Base-by-base conservation (phyloP, 2,888 invertebrate species). In the Cosmia pyralina region DNA sequence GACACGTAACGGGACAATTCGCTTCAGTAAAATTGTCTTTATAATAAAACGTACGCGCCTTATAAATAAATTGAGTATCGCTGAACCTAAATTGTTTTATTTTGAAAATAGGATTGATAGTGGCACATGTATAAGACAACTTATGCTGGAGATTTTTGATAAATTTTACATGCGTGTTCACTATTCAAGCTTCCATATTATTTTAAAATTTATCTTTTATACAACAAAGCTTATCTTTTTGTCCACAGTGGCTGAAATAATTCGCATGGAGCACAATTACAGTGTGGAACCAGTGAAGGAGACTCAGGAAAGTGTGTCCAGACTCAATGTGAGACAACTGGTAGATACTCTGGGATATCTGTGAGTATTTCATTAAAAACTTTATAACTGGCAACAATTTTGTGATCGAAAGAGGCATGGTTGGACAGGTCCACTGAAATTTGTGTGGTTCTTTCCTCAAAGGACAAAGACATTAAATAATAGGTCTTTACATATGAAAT, bases 311-410 rank as follows among this genome's bases (percentile, higher is more conserved):
- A 90, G 81, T 2, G 92, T 95, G 0, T 95, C 96, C 1, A 85
- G 96, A 0, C 90, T 96, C n/a, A 96, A 96, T 65, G 96, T 96
- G 2, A 75, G 96, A 0, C 95, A 95, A 60, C 89, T 96, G 0
- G 96, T 96, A 3, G 96, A 96, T 71, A 95, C 96, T 0, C 87
- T 96, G 0, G 96, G 96, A 50, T 96, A 96, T 59, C 70, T 96
- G 95, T 96, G 50, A 94, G 95, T 93, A 63, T 48, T 5, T 38
- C 6, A 38, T 38, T 38, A 38, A 38, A 38, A 5, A 38, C 38
- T 38, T 38, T 38, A 38, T 38, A 38, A 38, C 38, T 38, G 38
- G 38, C 38, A 38, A 38, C 38, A 38, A 38, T 38, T 38, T 38
- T 38, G 38, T 38, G 38, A 38, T 38, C 38, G 4, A 38, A 38